Base-by-base conservation (phyloP, 2,888 invertebrate species). In the Meteorus cinctellus region DNA sequence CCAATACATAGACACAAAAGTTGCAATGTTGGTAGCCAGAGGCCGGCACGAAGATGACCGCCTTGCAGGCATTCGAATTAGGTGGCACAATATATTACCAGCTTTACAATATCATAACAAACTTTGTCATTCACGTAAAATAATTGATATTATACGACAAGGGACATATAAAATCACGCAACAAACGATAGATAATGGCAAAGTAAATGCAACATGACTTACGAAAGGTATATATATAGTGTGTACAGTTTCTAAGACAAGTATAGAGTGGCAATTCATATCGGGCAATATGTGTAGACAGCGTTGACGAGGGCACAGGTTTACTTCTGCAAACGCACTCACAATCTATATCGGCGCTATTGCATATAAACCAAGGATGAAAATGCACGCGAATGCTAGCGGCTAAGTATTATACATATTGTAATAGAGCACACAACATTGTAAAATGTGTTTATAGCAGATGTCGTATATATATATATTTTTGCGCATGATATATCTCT, bases 141-240 rank as follows among this genome's bases (percentile, higher is more conserved):
- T 79, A 79, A 80, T 80, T 78, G 75, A 77, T 75, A 80, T 77
- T 76, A 80, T 77, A 76, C 63, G 68, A 74, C 69, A 48, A 41
- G 67, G 74, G 78, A 55, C 4, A 19, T 16, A 48, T 14, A 12
- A 31, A n/a, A 34, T 72, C 67, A 76, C 73, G 73, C 74, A 55
- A 75, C 74, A 79, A 55, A 75, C 77, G 78, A 80, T 80, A 80
- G 78, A 45, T 72, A 63, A 63, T 78, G 77, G 29, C 10, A 29
- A 34, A 74, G 75, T 75, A 77, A 77, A 66, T 77, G 76, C 63
- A 65, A 76, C 14, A 31, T 63, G 72, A 45, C 73, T 80, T 80
- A 77, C 78, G 79, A 80, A 80, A 80, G 79, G 19, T 55, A 8
- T 55, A 55, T 48, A 48, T 62, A 59, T 19, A 66, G 76, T 55